A percentile compares a stretch with the other conserved stretches of the same genome.
These are phyloP conservation scores for Serinus canaria DNA, from an alignment of 2,113 vertebrate species.

Conservation along the genomic window DNA sequence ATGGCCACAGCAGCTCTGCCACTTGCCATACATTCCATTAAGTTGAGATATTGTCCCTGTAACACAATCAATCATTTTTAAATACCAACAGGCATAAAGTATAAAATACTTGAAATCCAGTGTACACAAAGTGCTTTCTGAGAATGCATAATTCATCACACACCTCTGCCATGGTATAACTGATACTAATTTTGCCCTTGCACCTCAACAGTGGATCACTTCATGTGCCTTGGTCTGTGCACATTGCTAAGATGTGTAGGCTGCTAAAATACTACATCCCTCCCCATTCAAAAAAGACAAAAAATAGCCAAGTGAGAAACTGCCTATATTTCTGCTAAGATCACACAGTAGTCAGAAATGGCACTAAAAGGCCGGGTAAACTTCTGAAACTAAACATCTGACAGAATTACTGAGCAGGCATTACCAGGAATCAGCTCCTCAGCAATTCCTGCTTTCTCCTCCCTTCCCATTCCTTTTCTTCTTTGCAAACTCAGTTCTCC, in stretches of 20 bases:
- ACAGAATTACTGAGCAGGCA: background rate
- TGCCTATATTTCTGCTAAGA: background rate
- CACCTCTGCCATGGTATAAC: slow-evolving; percentile 71
- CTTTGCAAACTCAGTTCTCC: background rate
- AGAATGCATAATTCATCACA: slow-evolving; percentile 79
- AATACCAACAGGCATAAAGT: slow-evolving; percentile 76
- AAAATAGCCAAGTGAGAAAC: background rate
- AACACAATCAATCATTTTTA: slow-evolving; percentile 83
- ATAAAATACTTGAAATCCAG: slow-evolving; percentile 71
- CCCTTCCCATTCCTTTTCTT: background rate
- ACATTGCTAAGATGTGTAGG: background rate
- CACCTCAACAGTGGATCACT: background rate
- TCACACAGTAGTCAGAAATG: background rate
- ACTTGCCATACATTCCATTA: slow-evolving; percentile 75
- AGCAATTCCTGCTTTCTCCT: background rate
- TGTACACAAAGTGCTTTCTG: slow-evolving; percentile 71
- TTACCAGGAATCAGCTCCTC: background rate
- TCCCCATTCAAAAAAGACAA: background rate
- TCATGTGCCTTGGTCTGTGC: background rate
- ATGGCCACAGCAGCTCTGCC: slow-evolving; percentile 67
- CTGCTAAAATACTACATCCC: background rate
- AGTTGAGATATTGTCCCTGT: slow-evolving; percentile 82
- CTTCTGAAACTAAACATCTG: background rate
- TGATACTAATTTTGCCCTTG: slow-evolving; percentile 75
- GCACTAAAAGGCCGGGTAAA: background rate